Conservation (phyloP, 2,888 invertebrate genomes). For the Pogonocherus hispidulus region DNA sequence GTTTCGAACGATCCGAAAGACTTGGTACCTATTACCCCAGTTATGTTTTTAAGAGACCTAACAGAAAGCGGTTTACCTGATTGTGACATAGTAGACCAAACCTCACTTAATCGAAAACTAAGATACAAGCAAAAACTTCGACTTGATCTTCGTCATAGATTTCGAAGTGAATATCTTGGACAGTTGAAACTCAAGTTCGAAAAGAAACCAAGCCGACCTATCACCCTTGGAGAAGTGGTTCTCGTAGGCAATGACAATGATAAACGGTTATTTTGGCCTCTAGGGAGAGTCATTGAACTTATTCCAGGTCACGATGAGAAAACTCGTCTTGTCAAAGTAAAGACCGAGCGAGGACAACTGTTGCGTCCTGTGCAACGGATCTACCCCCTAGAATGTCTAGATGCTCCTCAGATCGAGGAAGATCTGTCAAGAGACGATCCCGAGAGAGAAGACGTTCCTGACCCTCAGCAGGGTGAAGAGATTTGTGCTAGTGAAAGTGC, state of each 20-base stretch:
- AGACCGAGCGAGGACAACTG: background rate
- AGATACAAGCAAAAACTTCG: constrained; percentile 20
- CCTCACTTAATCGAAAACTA: constrained; percentile 1
- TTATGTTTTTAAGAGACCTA: constrained; percentile 1
- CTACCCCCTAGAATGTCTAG: background rate
- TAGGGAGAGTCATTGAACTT: constrained; percentile 17
- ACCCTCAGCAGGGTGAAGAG: too few species aligned
- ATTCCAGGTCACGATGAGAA: background rate
- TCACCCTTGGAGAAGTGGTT: constrained; percentile 25
- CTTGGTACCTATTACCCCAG: constrained; percentile 2
- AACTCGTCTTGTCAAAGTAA: background rate
- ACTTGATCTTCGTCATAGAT: constrained; percentile 19
- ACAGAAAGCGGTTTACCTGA: constrained; percentile 28
- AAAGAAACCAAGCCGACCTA: background rate
- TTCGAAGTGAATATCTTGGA: constrained; percentile 27
- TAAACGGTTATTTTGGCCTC: constrained; percentile 30
- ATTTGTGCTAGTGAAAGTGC: too few species aligned
- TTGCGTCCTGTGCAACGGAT: background rate
- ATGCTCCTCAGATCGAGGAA: background rate
- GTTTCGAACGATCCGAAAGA: constrained; percentile 10
- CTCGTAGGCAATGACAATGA: constrained; percentile 24
- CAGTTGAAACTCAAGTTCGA: constrained; percentile 17
- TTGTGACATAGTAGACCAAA: constrained; percentile 19
- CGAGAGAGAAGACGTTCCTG: background rate
- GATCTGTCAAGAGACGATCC: background rate